phyloP scores from a whole-genome alignment of 1,140 invertebrate species.

The Drosophila pallidifrons region DNA sequence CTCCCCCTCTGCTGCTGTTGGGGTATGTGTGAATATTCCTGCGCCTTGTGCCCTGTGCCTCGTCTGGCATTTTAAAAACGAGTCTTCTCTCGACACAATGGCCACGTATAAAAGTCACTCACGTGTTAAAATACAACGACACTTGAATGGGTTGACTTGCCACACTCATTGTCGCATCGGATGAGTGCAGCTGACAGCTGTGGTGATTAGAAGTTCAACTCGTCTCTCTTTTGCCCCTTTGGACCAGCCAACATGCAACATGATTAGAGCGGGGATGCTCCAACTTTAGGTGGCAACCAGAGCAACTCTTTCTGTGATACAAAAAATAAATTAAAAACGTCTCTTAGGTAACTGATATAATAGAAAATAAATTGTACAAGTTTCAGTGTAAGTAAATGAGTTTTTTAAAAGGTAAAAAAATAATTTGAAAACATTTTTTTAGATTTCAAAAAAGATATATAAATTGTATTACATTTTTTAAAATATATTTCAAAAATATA shows the following conservation, averaged over 20 bases:
- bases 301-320: neutral
- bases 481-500: no score
- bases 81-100: conserved; percentile 46
- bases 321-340: no score
- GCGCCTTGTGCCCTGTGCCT: conserved; percentile 4
- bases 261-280: neutral
- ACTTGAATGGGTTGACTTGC: conserved; percentile 47
- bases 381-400: no score
- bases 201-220: conserved; percentile 36
- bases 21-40: conserved; percentile 65
- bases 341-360: no score
- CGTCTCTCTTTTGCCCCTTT: neutral
- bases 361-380: no score
- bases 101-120: conserved; percentile 69
- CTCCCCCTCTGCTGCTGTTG: neutral
- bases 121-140: conserved; percentile 72
- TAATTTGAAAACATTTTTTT: no score
- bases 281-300: neutral
- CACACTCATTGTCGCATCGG: conserved; percentile 36
- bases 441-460: no score
- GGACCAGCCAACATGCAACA: conserved; percentile 8
- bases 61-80: conserved; percentile 33
- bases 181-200: conserved; percentile 26
- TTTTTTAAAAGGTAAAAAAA: no score
- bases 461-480: no score